phyloP scores from a whole-genome alignment of 2,113 vertebrate species.

The Phrynosoma platyrhinos region DNA sequence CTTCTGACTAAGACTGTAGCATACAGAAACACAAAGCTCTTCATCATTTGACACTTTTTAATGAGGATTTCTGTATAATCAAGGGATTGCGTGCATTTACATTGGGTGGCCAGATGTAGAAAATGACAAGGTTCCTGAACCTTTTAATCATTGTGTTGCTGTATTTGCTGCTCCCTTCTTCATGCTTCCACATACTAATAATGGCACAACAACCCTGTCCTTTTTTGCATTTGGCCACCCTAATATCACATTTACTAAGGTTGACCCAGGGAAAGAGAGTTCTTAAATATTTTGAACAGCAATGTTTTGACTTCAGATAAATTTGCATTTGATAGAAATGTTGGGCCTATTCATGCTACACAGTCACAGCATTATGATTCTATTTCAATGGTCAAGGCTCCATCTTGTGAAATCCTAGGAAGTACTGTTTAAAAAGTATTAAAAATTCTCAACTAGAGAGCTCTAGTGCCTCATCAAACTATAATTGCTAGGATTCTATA shows the following conservation, averaged over 20 bases:
- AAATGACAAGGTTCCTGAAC: neutral
- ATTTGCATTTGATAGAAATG: neutral
- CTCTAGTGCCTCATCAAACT: too few relatives aligned
- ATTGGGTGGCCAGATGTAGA: neutral
- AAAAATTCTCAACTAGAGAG: too few relatives aligned
- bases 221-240: too few relatives aligned
- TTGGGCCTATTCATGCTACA: too few relatives aligned
- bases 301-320: neutral
- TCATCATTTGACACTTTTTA: neutral
- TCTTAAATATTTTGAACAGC: neutral
- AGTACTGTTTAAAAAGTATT: too few relatives aligned
- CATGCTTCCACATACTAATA: too few relatives aligned
- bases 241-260: neutral
- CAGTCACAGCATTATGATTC: too few relatives aligned
- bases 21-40: neutral
- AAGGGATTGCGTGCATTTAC: neutral
- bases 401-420: too few relatives aligned
- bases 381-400: too few relatives aligned
- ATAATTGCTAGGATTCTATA: too few relatives aligned
- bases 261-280: neutral
- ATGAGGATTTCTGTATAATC: neutral
- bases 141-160: neutral
- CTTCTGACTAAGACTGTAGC: too few relatives aligned
- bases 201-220: neutral
- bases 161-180: neutral